A percentile compares a stretch with the other conserved stretches of the same genome.
phyloP scores from a whole-genome alignment of 2,888 invertebrate genomes.

The Dromius quadrimaculatus region DNA sequence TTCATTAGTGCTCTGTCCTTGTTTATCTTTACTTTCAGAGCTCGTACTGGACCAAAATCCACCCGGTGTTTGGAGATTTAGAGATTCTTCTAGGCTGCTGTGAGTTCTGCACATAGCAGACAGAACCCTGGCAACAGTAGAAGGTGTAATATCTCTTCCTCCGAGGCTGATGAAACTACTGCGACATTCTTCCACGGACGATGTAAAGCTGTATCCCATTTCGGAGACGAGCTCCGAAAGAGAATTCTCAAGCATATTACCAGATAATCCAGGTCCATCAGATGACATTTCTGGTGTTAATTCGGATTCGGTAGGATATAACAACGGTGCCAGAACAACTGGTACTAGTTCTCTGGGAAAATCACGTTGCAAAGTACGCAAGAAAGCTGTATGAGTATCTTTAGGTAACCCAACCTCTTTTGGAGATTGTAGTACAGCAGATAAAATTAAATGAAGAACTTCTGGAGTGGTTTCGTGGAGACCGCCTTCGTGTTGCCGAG shows the following conservation, averaged over 20 bases:
- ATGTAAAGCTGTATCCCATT: slow-evolving; percentile 91
- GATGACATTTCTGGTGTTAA: slow-evolving; percentile 75
- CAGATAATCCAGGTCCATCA: slow-evolving; percentile 70
- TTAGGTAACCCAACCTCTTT: slow-evolving; percentile 74
- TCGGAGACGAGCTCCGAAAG: slow-evolving; percentile 92
- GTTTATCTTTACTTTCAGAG: slow-evolving; percentile 61
- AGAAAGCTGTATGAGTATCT: slow-evolving; percentile 83
- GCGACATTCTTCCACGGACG: slow-evolving; percentile 88
- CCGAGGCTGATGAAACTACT: slow-evolving; percentile 85
- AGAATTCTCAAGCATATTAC: slow-evolving; percentile 80
- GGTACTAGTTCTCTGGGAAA: slow-evolving; percentile 91
- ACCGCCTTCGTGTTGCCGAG: slow-evolving; percentile 80
- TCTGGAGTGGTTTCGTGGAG: slow-evolving; percentile 92
- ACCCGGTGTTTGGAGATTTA: slow-evolving; percentile 72
- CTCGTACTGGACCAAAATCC: slow-evolving; percentile 72
- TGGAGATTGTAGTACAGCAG: slow-evolving; percentile 72
- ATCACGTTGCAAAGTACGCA: slow-evolving; percentile 85
- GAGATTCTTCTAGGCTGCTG: slow-evolving; percentile 76
- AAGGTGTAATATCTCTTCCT: slow-evolving; percentile 84
- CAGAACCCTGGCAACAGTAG: slow-evolving; percentile 86
- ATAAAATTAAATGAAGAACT: slow-evolving; percentile 85
- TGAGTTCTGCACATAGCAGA: slow-evolving; percentile 90
- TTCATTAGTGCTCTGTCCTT: slow-evolving; percentile 59
- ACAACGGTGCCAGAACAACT: slow-evolving; percentile 87
- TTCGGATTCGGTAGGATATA: slow-evolving; percentile 84